Base-by-base conservation (phyloP, 2,113 vertebrate species). In the Butorides virescens region DNA sequence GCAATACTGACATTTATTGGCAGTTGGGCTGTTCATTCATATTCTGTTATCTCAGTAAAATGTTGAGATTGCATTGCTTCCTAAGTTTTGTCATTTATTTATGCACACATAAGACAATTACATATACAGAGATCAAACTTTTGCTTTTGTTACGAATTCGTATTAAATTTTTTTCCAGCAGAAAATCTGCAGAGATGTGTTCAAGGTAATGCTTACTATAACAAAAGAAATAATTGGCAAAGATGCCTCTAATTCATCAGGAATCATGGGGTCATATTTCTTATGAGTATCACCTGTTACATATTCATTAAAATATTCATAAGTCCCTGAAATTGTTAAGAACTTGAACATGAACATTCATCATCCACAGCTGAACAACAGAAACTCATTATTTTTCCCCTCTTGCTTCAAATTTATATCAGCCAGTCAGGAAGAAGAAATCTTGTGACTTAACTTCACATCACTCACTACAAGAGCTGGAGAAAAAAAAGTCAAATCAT, bases 321-420 rank as follows among this genome's bases (percentile, higher is more conserved):
- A 86, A 80, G 86, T 53, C 42, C 59, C 63, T 90, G 71, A 59
- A 88, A 94, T 36, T 79, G 34, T 90, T 94, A 93, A 88, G 52
- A 88, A 87, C 37, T 72, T 91, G 65, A 90, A 67, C 36, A 47
- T 17, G 30, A 90, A 79, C 30, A 86, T 92, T 89, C 67, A 93
- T 94, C 82, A 90, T 56, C 52, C 79, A 74, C 59, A 86, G 82
- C 18, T 86, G 74, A 95, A 92, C 59, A 94, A 93, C 0, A 88
- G 61, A 95, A 92, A 66, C 29, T 88, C 53, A 59, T 94, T 88
- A 82, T 71, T 90, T 92, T 56, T 29, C 34, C 46, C 37, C 21
- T 77, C 50, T 80, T 75, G 36, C 30, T 90, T 94, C 56, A 78
- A 92, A 82, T 71, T 74, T 52, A 0, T 77, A 88, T 92, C 83